Evolutionary conservation across 2,113 vertebrate genomes (phyloP).

Genomic region (Neodon shergylaensis): DNA sequence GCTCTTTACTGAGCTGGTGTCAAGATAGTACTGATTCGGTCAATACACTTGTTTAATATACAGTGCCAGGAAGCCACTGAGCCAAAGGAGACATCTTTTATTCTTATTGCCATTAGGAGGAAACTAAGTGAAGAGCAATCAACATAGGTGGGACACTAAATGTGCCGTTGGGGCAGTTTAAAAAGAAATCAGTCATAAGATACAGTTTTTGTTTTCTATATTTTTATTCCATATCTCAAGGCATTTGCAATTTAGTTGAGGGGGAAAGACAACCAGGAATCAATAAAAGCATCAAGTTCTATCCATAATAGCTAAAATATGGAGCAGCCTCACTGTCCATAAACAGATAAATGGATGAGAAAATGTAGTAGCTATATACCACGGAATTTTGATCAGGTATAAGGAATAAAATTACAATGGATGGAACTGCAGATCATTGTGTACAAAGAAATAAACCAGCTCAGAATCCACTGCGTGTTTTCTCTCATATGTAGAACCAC

Average conservation of each 20-base stretch:
- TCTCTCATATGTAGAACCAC: not conserved
- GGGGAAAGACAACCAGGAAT: slow-evolving; percentile 12
- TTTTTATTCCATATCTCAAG: slow-evolving; percentile 39
- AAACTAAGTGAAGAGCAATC: not conserved
- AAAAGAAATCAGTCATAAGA: slow-evolving; percentile 4
- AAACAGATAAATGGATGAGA: not conserved
- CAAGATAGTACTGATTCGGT: not conserved
- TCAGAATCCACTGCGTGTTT: not conserved
- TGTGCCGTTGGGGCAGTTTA: not conserved
- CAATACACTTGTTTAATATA: not conserved
- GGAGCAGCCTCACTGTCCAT: not conserved
- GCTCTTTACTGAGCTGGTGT: not conserved
- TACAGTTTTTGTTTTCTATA: slow-evolving; percentile 23
- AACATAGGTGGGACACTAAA: not conserved
- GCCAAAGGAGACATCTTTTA: not conserved
- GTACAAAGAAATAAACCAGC: not conserved
- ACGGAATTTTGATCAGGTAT: not conserved
- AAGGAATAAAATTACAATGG: not conserved
- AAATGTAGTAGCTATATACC: not conserved
- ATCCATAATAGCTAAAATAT: not conserved
- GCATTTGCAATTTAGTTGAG: not conserved
- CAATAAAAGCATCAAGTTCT: not conserved
- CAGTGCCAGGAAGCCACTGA: not conserved
- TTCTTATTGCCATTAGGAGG: not conserved
- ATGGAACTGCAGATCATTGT: not conserved